A percentile compares a stretch with the other conserved stretches of the same genome.
These are phyloP conservation scores for Bombus balteatus DNA, from an alignment of 1,140 invertebrate species.

Conservation along the genomic window DNA sequence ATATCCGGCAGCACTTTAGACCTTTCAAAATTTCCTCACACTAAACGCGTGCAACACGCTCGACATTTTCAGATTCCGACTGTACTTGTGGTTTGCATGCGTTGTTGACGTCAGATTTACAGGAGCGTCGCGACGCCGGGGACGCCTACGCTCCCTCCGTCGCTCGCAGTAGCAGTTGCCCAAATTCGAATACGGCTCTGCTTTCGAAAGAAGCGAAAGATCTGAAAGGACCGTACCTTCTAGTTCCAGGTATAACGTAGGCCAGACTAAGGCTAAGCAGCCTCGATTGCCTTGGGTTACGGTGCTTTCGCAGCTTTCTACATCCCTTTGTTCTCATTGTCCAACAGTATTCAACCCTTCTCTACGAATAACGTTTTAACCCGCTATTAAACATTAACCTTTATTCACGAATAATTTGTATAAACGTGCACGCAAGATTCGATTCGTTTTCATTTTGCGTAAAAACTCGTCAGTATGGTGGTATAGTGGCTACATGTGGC, in stretches of 20 bases:
- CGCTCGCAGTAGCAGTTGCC: constrained; percentile 82
- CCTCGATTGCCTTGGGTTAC: constrained; percentile 50
- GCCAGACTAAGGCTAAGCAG: constrained; percentile 69
- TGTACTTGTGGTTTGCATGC: constrained; percentile 82
- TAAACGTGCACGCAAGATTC: no score
- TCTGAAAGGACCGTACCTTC: constrained; percentile 89
- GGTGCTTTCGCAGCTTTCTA: constrained; percentile 61
- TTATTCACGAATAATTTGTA: neutral
- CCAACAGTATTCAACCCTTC: neutral
- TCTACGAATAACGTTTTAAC: neutral
- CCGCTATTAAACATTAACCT: neutral
- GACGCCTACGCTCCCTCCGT: constrained; percentile 77
- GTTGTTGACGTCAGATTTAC: constrained; percentile 85
- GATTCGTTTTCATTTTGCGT: neutral
- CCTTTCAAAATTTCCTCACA: neutral
- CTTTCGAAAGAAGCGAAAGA: constrained; percentile 85
- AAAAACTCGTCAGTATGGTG: neutral
- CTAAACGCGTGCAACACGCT: constrained; percentile 71
- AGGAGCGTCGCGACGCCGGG: constrained; percentile 82
- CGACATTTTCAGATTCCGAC: constrained; percentile 80
- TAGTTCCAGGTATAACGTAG: constrained; percentile 88
- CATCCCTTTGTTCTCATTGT: neutral
- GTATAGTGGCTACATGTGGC: neutral
- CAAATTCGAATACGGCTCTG: constrained; percentile 84
- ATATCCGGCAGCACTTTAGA: neutral